Evolutionary conservation across 2,888 invertebrate species (phyloP).

Genomic region (Conops quadrifasciatus): DNA sequence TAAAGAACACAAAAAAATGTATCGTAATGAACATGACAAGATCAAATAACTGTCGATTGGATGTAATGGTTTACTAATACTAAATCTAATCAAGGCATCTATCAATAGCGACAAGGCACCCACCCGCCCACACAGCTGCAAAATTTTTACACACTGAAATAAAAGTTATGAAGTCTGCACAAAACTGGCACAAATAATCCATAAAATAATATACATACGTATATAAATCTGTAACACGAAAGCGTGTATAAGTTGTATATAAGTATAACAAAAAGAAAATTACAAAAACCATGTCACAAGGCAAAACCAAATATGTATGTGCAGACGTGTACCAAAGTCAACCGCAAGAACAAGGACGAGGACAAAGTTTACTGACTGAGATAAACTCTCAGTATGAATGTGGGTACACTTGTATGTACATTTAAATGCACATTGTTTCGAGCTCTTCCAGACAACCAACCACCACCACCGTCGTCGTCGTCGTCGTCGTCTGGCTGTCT

Average conservation of each 20-base stretch:
- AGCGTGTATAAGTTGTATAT: no score
- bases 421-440: neutral
- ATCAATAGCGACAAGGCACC: no score
- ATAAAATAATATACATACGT: slow-evolving; percentile 28
- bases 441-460: neutral
- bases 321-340: no score
- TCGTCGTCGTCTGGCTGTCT: slow-evolving; percentile 14
- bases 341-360: slow-evolving; percentile 28
- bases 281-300: slow-evolving; percentile 17
- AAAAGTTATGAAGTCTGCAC: no score
- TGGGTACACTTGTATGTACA: neutral
- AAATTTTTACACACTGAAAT: no score
- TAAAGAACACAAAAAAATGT: no score
- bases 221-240: slow-evolving; percentile 30
- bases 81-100: no score
- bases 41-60: no score
- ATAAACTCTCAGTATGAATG: no score
- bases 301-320: neutral
- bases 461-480: neutral
- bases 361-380: slow-evolving; percentile 1
- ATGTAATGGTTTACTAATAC: no score
- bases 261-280: slow-evolving; percentile 26
- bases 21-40: no score
- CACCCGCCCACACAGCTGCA: no score
- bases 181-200: slow-evolving; percentile 16